Conservation (phyloP, 2,113 vertebrate genomes). For the Microcebus ravelobensis region DNA sequence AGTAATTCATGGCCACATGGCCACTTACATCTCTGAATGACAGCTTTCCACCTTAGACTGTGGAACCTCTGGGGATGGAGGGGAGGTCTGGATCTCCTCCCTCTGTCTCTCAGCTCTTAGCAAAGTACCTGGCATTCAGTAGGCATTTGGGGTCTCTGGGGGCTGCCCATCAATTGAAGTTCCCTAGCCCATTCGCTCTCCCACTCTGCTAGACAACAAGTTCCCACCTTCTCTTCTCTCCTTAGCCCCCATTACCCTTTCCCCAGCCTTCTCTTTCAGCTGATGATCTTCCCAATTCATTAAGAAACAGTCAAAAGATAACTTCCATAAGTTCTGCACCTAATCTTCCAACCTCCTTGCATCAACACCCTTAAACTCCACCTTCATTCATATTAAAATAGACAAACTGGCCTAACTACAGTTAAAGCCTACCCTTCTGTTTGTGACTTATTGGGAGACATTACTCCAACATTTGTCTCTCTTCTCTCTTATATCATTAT, state of each 20-base stretch:
- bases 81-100: neutral
- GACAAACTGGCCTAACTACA: neutral
- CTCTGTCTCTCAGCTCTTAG: neutral
- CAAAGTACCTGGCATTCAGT: neutral
- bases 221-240: neutral
- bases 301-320: neutral
- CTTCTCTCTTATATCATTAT: neutral
- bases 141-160: neutral
- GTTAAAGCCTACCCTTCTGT: fast-evolving
- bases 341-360: neutral
- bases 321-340: neutral
- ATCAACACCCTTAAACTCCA: neutral
- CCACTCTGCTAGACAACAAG: neutral
- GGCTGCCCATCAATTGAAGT: neutral
- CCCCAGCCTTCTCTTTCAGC: neutral
- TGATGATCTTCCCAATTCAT: neutral
- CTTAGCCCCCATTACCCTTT: neutral
- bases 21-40: neutral
- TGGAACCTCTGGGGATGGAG: neutral
- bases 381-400: neutral
- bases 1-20: neutral
- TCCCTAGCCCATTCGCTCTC: neutral
- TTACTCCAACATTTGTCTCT: neutral
- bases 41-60: neutral
- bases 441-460: neutral